Evolutionary conservation across 2,888 invertebrate species (phyloP).

Genomic region (Carpatolechia fugitivella): DNA sequence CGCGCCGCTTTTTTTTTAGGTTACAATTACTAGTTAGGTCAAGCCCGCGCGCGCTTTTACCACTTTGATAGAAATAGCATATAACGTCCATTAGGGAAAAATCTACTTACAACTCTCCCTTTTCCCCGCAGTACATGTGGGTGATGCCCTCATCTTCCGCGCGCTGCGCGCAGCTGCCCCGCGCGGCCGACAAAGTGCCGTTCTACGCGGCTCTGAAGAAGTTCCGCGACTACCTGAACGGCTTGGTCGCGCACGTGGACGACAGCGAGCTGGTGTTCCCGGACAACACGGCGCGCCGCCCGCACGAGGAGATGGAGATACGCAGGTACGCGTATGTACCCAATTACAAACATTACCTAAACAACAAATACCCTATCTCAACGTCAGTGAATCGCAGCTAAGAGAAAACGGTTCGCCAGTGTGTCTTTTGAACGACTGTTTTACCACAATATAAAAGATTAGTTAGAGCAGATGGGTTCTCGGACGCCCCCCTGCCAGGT

Average conservation of each 20-base stretch:
- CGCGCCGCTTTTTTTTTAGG: no score
- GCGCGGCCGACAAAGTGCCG: slow-evolving; percentile 98
- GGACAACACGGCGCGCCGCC: slow-evolving; percentile 68
- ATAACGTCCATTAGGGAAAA: no score
- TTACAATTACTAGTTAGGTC: no score
- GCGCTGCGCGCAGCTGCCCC: slow-evolving; percentile 97
- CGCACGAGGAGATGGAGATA: slow-evolving; percentile 77
- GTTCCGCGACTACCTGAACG: slow-evolving; percentile 96
- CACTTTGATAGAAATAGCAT: no score
- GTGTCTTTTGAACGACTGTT: no score
- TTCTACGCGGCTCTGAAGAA: slow-evolving; percentile 97
- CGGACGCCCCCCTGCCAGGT: no score
- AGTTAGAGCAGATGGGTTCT: no score
- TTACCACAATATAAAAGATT: no score
- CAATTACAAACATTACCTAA: slow-evolving; percentile 37
- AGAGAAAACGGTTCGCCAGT: no score
- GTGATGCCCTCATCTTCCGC: slow-evolving; percentile 99
- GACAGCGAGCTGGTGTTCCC: slow-evolving; percentile 93
- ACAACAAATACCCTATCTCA: neutral
- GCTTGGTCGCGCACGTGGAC: slow-evolving; percentile 89
- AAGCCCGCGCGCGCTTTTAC: no score
- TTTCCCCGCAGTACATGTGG: slow-evolving; percentile 91
- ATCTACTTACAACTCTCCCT: no score
- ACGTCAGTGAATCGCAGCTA: no score
- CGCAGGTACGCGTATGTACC: slow-evolving; percentile 49